phyloP scores from a whole-genome alignment of 2,113 vertebrate species.

The Caretta caretta region DNA sequence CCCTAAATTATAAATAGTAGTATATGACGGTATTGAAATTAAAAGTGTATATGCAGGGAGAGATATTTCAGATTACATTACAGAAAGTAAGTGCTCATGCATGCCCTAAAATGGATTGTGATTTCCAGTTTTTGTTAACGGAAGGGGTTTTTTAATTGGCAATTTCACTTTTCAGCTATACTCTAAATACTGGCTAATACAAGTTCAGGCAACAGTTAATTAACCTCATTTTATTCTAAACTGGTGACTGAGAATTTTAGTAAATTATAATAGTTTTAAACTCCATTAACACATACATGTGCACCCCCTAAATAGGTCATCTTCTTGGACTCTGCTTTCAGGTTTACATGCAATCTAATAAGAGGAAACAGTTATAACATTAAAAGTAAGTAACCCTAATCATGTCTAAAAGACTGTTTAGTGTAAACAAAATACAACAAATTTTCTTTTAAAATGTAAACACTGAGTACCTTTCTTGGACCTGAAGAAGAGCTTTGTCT shows the following conservation, averaged over 20 bases:
- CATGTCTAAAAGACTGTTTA: slow-evolving; percentile 13
- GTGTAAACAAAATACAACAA: slow-evolving; percentile 59
- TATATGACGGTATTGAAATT: not conserved
- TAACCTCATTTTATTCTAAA: not conserved
- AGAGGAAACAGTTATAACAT: slow-evolving; percentile 32
- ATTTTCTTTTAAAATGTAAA: slow-evolving; percentile 7
- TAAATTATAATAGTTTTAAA: slow-evolving; percentile 31
- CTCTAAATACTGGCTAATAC: not conserved
- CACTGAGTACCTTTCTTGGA: not conserved
- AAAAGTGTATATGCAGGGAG: not conserved
- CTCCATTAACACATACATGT: not conserved
- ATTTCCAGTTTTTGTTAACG: not conserved
- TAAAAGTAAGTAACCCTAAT: slow-evolving; percentile 52
- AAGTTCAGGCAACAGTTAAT: not conserved
- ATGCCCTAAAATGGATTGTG: not conserved
- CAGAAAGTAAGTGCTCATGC: not conserved
- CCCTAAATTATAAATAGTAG: not conserved
- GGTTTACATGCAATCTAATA: slow-evolving; percentile 31
- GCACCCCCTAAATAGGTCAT: not conserved
- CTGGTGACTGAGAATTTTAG: not conserved
- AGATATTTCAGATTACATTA: not conserved
- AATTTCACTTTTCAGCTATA: not conserved
- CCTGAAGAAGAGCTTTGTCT: not conserved
- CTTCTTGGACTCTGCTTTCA: not conserved
- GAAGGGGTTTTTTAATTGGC: not conserved